Evolutionary conservation across 2,888 invertebrate genomes (phyloP), one percentile per base, ranked within the genome.

Genomic region (Ophioninae sp.): DNA sequence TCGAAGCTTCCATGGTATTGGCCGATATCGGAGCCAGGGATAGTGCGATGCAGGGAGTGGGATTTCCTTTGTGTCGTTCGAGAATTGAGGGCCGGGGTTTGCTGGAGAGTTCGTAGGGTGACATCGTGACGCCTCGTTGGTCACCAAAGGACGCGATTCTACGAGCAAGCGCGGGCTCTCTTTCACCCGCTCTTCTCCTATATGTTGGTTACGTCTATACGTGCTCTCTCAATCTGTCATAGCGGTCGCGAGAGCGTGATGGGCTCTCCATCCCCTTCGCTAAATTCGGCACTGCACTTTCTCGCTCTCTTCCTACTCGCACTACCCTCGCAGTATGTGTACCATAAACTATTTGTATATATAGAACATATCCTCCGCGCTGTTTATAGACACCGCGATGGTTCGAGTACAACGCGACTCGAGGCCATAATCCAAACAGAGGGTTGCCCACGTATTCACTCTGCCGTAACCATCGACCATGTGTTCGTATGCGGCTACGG

Each of bases 391-490:
- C 90, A 88, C 87, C 88, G 79, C 77, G 82, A 81, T 79, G 68
- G 85, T 87, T 87, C 88, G 85, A 79, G 81, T 75, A 56, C 81
- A 76, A 62, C 79, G 68, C 75, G 87, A 88, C 85, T 85, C 87
- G 87, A 89, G 89, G 87, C 87, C 87, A 89, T 91, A 90, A 91
- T 91, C 89, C 91, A 91, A 91, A 91, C 89, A 91, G 90, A 90
- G 91, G 91, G 91, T 91, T 85, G 86, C 75, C 75, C 50, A 85
- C 87, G 70, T 85, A 87, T 87, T 88, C 91, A 89, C 87, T 79
- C 87, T 85, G 89, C 90, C 90, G 90, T 91, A 91, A 91, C 91
- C 90, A 89, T 88, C 82, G 82, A 86, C 91, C 91, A 91, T 91
- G 91, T 91, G 91, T 90, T 90, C 83, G 37, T 62, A 59, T 74